phyloP scores from a whole-genome alignment of 2,888 invertebrate species.

The Escarpia spicata region DNA sequence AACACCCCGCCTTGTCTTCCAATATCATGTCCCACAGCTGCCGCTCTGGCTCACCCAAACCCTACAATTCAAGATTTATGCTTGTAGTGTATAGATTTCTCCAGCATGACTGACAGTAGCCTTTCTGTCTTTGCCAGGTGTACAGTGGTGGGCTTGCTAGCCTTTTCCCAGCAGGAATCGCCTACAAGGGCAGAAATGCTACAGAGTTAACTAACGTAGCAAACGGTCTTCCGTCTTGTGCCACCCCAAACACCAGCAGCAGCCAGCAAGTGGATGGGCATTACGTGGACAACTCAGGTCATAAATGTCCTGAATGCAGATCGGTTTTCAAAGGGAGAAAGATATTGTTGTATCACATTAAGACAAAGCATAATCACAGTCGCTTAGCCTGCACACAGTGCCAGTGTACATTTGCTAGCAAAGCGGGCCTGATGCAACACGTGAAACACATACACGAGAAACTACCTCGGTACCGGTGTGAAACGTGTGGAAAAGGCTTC shows the following conservation, averaged over 20 bases:
- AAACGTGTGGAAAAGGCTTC: not conserved
- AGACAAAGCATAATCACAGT: not conserved
- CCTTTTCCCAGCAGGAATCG: not conserved
- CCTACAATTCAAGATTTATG: too few relatives aligned
- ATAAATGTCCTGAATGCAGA: not conserved
- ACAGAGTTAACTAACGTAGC: not conserved
- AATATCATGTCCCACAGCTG: too few relatives aligned
- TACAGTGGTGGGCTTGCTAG: not conserved
- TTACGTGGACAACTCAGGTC: not conserved
- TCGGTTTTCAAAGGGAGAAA: not conserved
- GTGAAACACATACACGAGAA: not conserved
- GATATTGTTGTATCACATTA: not conserved
- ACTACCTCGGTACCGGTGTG: not conserved
- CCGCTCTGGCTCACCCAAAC: too few relatives aligned
- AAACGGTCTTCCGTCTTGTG: not conserved
- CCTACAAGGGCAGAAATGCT: not conserved
- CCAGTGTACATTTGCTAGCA: not conserved
- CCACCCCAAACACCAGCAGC: not conserved
- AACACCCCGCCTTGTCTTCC: too few relatives aligned
- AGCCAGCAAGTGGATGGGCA: not conserved
- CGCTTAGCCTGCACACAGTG: not conserved
- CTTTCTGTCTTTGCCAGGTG: not conserved
- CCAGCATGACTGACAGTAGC: not conserved
- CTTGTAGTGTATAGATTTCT: not conserved
- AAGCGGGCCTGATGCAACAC: not conserved